Percentiles rank a stretch among this genome's conserved stretches.
Evolutionary conservation across 2,888 invertebrate genomes (phyloP).

Genomic region (Heliconius erato): DNA sequence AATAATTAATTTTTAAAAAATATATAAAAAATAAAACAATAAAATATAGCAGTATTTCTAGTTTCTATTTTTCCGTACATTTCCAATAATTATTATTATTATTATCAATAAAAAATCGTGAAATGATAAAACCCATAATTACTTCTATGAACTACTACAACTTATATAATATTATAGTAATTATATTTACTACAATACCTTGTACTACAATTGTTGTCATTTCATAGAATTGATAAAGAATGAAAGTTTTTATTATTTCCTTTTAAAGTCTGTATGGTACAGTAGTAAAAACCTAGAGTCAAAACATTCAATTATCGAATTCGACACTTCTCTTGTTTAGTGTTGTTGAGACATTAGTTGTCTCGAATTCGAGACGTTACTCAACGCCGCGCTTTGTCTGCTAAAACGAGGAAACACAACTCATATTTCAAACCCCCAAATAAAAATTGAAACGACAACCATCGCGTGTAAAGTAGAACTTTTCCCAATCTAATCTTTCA

Average conservation of each 20-base stretch:
- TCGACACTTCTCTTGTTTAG: too few species aligned
- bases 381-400: too few species aligned
- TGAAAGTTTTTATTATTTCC: background rate
- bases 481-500: too few species aligned
- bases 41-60: background rate
- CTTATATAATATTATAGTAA: background rate
- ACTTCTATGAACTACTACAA: slow-evolving; percentile 10
- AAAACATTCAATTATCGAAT: background rate
- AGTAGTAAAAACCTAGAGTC: background rate
- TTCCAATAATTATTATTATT: background rate
- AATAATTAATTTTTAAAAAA: background rate
- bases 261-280: background rate
- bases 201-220: background rate
- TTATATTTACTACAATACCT: slow-evolving; percentile 8
- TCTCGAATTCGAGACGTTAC: too few species aligned
- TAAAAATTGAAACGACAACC: too few species aligned
- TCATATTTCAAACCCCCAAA: too few species aligned
- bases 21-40: background rate
- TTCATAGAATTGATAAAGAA: slow-evolving; percentile 20
- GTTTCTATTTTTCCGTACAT: background rate
- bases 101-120: background rate
- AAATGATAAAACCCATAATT: slow-evolving; percentile 19
- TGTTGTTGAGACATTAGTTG: too few species aligned
- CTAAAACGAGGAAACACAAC: too few species aligned
- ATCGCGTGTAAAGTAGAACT: too few species aligned